Conservation (phyloP, 2,888 invertebrate species). For the Cephus pygmeus region DNA sequence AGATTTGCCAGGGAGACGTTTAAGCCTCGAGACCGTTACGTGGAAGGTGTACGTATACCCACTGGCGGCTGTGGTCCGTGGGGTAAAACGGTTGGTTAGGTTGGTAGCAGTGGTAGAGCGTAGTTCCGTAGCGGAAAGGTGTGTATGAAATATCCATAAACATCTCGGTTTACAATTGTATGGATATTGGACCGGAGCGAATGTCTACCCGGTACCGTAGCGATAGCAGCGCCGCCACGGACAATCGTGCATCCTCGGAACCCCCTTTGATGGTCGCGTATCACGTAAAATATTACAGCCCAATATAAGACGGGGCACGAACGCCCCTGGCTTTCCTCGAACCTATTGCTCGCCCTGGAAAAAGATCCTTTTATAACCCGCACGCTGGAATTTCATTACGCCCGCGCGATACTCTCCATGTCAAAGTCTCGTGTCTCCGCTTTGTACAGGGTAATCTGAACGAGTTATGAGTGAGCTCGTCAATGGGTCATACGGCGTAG, state of each 20-base stretch:
- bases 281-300: slow-evolving; percentile 19
- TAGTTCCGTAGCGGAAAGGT: not conserved
- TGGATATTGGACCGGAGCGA: slow-evolving; percentile 20
- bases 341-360: slow-evolving; percentile 14
- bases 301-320: slow-evolving; percentile 2
- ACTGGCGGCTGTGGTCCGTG: not conserved
- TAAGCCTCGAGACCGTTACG: not conserved
- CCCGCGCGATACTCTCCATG: not conserved
- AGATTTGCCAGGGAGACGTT: not conserved
- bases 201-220: slow-evolving; percentile 15
- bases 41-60: not conserved
- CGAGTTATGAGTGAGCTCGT: too few relatives aligned
- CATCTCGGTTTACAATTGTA: slow-evolving; percentile 23
- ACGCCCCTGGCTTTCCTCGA: slow-evolving; percentile 2
- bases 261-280: slow-evolving; percentile 18
- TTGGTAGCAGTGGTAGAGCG: slow-evolving; percentile 2
- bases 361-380: slow-evolving; percentile 5
- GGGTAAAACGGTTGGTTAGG: not conserved
- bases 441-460: too few relatives aligned
- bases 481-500: too few relatives aligned
- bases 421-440: too few relatives aligned
- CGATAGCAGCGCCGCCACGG: slow-evolving; percentile 12
- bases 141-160: slow-evolving; percentile 23
- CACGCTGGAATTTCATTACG: slow-evolving; percentile 17
- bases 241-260: slow-evolving; percentile 13